A percentile compares a stretch with the other conserved stretches of the same genome.
Evolutionary conservation across 1,140 invertebrate species (phyloP).

Genomic region (Orchestia grillus): DNA sequence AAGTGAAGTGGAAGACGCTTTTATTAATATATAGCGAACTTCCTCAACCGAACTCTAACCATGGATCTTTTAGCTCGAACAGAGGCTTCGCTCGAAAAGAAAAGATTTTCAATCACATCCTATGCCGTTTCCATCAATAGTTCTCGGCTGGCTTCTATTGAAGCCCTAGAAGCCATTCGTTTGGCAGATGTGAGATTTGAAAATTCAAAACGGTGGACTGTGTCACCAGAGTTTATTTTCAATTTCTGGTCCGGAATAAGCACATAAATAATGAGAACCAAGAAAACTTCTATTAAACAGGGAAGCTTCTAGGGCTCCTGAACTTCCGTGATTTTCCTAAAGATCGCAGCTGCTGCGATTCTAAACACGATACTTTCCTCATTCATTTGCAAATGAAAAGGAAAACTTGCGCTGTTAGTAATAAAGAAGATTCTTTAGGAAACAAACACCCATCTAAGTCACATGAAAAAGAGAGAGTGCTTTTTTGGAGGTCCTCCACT

Average conservation of each 20-base stretch:
- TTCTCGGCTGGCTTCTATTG: not conserved
- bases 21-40: not conserved
- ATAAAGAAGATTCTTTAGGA: conserved; percentile 56
- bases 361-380: conserved; percentile 33
- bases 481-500: not conserved
- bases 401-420: conserved; percentile 46
- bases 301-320: conserved; percentile 2
- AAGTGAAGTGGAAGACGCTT: not conserved
- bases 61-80: not conserved
- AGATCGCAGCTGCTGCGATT: conserved; percentile 29
- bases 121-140: not conserved
- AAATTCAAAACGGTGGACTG: not conserved
- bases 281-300: conserved; percentile 16
- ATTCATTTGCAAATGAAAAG: conserved; percentile 53
- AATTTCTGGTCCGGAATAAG: conserved; percentile 29
- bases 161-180: not conserved
- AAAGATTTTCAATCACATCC: not conserved
- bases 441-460: conserved; percentile 52
- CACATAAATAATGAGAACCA: not conserved
- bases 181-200: not conserved
- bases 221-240: conserved; percentile 13
- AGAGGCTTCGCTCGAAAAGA: not conserved
- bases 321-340: conserved; percentile 46
- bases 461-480: conserved; percentile 27
- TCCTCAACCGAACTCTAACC: not conserved